Base-by-base conservation (phyloP, 2,113 vertebrate species). In the Pelobates fuscus region DNA sequence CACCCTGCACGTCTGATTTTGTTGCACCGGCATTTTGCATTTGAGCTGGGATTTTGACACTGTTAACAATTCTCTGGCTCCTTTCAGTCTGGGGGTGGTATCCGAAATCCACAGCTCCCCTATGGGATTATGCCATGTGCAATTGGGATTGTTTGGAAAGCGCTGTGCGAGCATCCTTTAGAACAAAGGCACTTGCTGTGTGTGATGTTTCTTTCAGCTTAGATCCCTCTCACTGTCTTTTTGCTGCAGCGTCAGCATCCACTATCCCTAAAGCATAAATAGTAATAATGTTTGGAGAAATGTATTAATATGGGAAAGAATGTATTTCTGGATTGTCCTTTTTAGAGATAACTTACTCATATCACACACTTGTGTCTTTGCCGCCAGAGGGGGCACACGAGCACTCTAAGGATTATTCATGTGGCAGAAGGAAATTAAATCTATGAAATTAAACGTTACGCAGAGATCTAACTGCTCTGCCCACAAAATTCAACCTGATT, bases 191-290 rank as follows among this genome's bases (percentile, higher is more conserved):
- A 68, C 55, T 77, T 77, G 73, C 73, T 77, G 73, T 77, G 73
- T 77, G 57, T n/a, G 73, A 77, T n/a, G 65, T 77, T 77, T 77
- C 73, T 68, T 77, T 77, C 72, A 75, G n/a, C 26, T 67, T 32
- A 67, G 63, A 75, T 75, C 72, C 64, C 54, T 55, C 7, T 61
- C 43, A 30, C 25, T 76, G 30, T 60, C 64, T 49, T n/a, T 37
- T 20, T 61, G 59, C 73, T 54, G 64, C 65, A 37, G 14, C 27
- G 57, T 77, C 73, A 77, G 73, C 73, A 76, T 24, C 32, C 62
- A 65, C 3, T 5, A 61, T 37, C 20, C 15, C 15, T 43, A 60
- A 65, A 65, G 17, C 62, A 65, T 15, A 65, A 41, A 43, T 24
- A 23, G 5, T 18, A 49, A 10, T 12, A 12, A 49, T 49, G 15